Conservation (phyloP, 2,797 vertebrate genomes). For the Botia kubotai region DNA sequence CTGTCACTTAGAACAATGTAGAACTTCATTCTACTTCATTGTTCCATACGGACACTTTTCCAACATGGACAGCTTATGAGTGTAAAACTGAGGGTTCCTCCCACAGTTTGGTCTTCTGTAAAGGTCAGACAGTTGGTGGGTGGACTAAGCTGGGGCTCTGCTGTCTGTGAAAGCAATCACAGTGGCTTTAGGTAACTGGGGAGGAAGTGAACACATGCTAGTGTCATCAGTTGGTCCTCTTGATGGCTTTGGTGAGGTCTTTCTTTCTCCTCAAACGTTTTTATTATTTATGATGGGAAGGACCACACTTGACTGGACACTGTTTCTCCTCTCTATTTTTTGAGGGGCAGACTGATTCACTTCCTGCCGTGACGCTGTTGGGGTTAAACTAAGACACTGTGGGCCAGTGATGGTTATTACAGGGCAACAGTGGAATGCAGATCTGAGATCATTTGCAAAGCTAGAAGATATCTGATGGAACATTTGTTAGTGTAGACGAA, state of each 20-base stretch:
- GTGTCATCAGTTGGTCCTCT: slow-evolving; percentile 58
- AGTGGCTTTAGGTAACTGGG: slow-evolving; percentile 50
- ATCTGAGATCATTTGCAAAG: neutral
- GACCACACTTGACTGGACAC: slow-evolving; percentile 41
- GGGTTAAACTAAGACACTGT: slow-evolving; percentile 11
- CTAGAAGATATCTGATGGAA: neutral
- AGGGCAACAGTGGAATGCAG: slow-evolving; percentile 12
- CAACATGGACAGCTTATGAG: neutral
- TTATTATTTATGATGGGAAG: slow-evolving; percentile 60
- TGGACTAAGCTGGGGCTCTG: slow-evolving; percentile 43
- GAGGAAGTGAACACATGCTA: slow-evolving; percentile 63
- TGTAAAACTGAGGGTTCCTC: slow-evolving; percentile 12
- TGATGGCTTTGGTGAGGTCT: slow-evolving; percentile 55
- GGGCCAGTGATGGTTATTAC: slow-evolving; percentile 40
- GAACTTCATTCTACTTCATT: no score
- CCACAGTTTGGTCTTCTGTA: slow-evolving; percentile 12
- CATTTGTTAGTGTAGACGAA: neutral
- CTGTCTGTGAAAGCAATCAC: slow-evolving; percentile 63
- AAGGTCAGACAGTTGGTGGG: slow-evolving; percentile 50
- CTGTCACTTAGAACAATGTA: neutral
- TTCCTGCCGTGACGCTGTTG: slow-evolving; percentile 12
- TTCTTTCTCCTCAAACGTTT: slow-evolving; percentile 54
- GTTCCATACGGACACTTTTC: neutral
- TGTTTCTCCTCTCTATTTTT: slow-evolving; percentile 23
- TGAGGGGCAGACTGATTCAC: slow-evolving; percentile 37